A percentile compares a stretch with the other conserved stretches of the same genome.
These are phyloP conservation scores for Hirtodrosophila trivittata DNA, from an alignment of 2,888 invertebrate genomes.

Conservation along the genomic window DNA sequence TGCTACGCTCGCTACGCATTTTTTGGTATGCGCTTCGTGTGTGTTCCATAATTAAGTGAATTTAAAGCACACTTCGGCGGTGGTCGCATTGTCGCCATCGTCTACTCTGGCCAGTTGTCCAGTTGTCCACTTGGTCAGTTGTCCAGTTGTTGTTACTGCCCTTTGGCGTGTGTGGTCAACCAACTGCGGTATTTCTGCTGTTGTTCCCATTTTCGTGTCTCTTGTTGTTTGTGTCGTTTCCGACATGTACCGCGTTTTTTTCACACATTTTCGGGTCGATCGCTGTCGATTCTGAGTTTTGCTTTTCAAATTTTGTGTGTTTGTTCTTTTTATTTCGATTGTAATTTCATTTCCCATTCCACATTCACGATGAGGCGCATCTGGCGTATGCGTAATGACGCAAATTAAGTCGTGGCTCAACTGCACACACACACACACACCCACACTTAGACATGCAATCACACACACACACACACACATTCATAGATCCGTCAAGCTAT, in stretches of 20 bases:
- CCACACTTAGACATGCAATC: slow-evolving; percentile 5
- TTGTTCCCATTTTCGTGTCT: slow-evolving; percentile 10
- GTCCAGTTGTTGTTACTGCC: neutral
- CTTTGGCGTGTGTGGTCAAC: slow-evolving; percentile 2
- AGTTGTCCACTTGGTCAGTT: neutral
- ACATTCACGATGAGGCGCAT: slow-evolving; percentile 40
- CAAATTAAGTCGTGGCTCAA: slow-evolving; percentile 40
- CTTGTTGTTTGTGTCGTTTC: slow-evolving; percentile 34
- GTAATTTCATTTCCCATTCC: slow-evolving; percentile 38
- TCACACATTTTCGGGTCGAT: slow-evolving; percentile 64
- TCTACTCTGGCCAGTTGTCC: neutral
- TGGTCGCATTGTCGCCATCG: slow-evolving; percentile 61
- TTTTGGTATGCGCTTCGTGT: slow-evolving; percentile 80
- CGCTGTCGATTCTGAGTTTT: slow-evolving; percentile 21
- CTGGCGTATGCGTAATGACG: slow-evolving; percentile 71
- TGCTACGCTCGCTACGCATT: slow-evolving; percentile 33
- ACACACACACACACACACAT: slow-evolving; percentile 12
- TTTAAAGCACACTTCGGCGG: slow-evolving; percentile 74
- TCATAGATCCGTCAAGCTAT: slow-evolving; percentile 24
- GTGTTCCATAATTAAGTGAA: slow-evolving; percentile 83
- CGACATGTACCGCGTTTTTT: slow-evolving; percentile 64
- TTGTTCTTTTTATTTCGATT: slow-evolving; percentile 27
- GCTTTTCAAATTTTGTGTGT: slow-evolving; percentile 12
- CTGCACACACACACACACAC: slow-evolving; percentile 11
- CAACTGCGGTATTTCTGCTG: slow-evolving; percentile 25